Percentiles rank a stretch among this genome's conserved stretches.
Evolutionary conservation across 1,140 invertebrate species (phyloP).

Genomic region (Reticulitermes speratus): DNA sequence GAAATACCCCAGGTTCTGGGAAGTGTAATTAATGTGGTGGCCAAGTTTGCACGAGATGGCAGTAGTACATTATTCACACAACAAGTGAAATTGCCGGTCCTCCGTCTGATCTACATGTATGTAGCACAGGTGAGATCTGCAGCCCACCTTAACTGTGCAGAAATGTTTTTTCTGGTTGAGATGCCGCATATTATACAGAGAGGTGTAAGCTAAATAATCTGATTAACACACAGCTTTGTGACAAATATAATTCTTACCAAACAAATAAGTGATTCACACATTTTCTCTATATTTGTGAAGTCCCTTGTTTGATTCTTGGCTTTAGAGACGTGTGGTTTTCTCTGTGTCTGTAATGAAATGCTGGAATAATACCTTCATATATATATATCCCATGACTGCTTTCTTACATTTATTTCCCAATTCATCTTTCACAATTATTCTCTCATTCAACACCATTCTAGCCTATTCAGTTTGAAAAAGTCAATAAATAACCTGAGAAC

Average conservation of each 20-base stretch:
- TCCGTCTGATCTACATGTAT: constrained; percentile 66
- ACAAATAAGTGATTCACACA: neutral
- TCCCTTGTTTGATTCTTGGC: no score
- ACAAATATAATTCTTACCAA: neutral
- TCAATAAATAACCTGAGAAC: no score
- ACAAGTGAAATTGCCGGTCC: constrained; percentile 64
- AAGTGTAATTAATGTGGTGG: constrained; percentile 73
- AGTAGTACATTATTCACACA: constrained; percentile 51
- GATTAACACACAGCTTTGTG: no score
- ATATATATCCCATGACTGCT: neutral
- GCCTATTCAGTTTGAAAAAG: no score
- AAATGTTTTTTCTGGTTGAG: no score
- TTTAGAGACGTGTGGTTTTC: no score
- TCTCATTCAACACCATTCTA: neutral
- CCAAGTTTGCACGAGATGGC: constrained; percentile 49
- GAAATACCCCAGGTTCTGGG: constrained; percentile 76
- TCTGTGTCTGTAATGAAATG: no score
- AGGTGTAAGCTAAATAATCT: no score
- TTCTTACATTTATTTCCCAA: neutral
- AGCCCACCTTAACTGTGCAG: neutral
- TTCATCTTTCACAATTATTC: constrained; percentile 29
- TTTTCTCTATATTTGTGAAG: neutral
- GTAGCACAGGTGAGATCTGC: constrained; percentile 60
- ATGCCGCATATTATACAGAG: no score
- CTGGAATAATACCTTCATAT: neutral